Evolutionary conservation across 2,113 vertebrate genomes (phyloP).

Genomic region (Hippolais icterina): DNA sequence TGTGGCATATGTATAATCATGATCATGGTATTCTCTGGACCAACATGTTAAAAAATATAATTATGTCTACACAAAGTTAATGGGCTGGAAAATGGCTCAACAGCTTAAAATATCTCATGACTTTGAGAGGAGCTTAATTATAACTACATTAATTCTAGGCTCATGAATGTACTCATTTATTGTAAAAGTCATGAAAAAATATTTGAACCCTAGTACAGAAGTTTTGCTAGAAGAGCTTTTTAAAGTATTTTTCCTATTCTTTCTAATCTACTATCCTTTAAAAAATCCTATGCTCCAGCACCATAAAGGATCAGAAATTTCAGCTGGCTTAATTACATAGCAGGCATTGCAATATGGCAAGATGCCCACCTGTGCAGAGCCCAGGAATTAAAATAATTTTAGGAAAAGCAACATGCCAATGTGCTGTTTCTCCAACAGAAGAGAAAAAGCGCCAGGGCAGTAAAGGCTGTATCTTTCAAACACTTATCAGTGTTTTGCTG

Average conservation of each 20-base stretch:
- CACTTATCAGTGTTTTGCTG: neutral
- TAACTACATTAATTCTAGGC: constrained; percentile 1
- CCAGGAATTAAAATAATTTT: neutral
- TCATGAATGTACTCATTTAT: neutral
- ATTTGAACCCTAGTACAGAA: neutral
- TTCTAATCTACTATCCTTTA: neutral
- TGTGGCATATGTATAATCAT: neutral
- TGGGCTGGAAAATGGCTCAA: constrained; percentile 42
- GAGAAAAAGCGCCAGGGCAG: neutral
- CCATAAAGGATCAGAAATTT: neutral
- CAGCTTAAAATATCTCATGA: constrained; percentile 38
- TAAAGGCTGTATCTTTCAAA: neutral
- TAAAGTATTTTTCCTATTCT: neutral
- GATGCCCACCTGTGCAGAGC: neutral
- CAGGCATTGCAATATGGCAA: neutral
- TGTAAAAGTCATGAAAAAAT: neutral
- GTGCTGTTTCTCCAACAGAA: neutral
- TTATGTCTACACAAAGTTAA: constrained; percentile 43
- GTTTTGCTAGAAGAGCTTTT: neutral
- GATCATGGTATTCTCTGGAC: neutral
- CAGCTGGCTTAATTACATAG: neutral
- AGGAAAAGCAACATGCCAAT: neutral
- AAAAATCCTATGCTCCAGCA: neutral
- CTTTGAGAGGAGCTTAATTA: constrained; percentile 32
- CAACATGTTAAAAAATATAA: constrained; percentile 30